Conservation (phyloP, 2,888 invertebrate species). For the Heliconius cydno region DNA sequence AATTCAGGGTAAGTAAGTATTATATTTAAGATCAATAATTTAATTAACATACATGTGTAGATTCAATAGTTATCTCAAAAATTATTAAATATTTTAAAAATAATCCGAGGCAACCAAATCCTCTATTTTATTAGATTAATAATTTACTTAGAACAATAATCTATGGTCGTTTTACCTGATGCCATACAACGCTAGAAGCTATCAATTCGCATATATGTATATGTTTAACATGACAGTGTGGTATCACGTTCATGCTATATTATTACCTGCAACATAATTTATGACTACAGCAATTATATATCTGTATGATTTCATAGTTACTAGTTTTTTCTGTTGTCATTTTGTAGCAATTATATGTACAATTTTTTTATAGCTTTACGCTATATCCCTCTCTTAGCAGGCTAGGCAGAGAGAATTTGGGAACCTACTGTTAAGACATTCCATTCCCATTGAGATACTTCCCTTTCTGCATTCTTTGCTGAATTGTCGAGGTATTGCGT, state of each 20-base stretch:
- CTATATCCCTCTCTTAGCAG: too few species aligned
- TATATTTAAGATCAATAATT: too few species aligned
- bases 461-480: too few species aligned
- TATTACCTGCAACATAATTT: conserved; percentile 31
- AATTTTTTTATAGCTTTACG: too few species aligned
- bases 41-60: not conserved
- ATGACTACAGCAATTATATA: conserved; percentile 29
- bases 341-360: conserved; percentile 15
- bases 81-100: not conserved
- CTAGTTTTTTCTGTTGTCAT: conserved; percentile 22
- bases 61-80: not conserved
- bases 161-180: not conserved
- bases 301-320: conserved; percentile 36
- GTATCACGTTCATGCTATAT: conserved; percentile 26
- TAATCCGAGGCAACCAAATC: not conserved
- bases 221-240: conserved; percentile 24
- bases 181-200: not conserved
- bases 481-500: too few species aligned
- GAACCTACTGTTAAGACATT: too few species aligned
- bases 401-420: too few species aligned
- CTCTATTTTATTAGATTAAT: not conserved
- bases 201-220: conserved; percentile 2
- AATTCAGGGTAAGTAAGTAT: too few species aligned
- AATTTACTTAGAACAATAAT: not conserved
- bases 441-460: too few species aligned